Percentiles rank a stretch among this genome's conserved stretches.
Conservation (phyloP, 2,888 invertebrate species). For the Noctua pronuba region DNA sequence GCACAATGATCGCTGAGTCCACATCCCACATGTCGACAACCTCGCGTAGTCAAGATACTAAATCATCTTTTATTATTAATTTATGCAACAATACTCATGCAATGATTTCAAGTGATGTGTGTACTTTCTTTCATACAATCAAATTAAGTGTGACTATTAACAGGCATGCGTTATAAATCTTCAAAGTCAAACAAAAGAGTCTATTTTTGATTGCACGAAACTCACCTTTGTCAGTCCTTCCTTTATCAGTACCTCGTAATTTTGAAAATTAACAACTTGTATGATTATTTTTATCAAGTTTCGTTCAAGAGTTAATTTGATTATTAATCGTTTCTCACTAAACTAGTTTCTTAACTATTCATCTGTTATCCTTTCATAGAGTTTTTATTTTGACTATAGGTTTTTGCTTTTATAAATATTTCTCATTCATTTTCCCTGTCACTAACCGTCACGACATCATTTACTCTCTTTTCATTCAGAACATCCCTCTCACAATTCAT, state of each 20-base stretch:
- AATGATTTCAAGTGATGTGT: constrained; percentile 4
- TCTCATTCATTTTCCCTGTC: too few species aligned
- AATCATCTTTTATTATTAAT: neutral
- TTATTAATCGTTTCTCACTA: neutral
- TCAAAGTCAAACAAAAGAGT: neutral
- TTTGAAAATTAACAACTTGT: constrained; percentile 25
- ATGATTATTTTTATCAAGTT: constrained; percentile 9
- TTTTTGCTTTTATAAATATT: neutral
- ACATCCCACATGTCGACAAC: neutral
- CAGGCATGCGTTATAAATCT: neutral
- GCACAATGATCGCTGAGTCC: neutral
- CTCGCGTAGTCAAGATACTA: neutral
- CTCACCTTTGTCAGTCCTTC: constrained; percentile 68
- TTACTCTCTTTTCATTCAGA: neutral
- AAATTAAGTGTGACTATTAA: constrained; percentile 1
- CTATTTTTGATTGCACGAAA: constrained; percentile 20
- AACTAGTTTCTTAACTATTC: neutral
- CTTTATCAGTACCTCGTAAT: constrained; percentile 66
- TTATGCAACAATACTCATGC: neutral
- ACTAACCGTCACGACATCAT: neutral
- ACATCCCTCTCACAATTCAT: neutral
- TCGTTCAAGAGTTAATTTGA: neutral
- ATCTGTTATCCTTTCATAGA: neutral
- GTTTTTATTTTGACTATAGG: neutral
- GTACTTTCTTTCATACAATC: neutral